Percentiles rank a stretch among this genome's conserved stretches.
Evolutionary conservation across 2,888 invertebrate species (phyloP).

Genomic region (Portevinia maculata): DNA sequence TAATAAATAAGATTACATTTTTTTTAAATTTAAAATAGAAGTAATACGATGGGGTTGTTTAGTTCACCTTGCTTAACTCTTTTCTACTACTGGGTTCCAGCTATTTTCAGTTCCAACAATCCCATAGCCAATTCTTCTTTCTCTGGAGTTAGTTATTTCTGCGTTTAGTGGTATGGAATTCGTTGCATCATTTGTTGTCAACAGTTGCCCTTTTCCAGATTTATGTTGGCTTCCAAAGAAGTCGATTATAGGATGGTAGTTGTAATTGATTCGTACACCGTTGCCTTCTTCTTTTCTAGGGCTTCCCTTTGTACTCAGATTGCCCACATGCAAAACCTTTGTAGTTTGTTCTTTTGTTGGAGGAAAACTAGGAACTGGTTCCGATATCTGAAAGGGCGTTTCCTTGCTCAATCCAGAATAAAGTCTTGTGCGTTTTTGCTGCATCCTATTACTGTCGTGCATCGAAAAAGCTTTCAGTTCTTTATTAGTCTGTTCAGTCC

Average conservation of each 20-base stretch:
- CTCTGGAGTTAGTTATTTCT: slow-evolving; percentile 67
- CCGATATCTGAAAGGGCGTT: slow-evolving; percentile 76
- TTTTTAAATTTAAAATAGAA: too few relatives aligned
- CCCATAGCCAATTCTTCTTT: slow-evolving; percentile 79
- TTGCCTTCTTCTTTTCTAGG: slow-evolving; percentile 53
- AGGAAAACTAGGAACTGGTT: slow-evolving; percentile 44
- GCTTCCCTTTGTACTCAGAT: slow-evolving; percentile 1
- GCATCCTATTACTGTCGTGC: slow-evolving; percentile 77
- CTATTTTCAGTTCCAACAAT: slow-evolving; percentile 75
- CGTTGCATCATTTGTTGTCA: slow-evolving; percentile 55
- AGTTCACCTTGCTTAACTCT: slow-evolving; percentile 72
- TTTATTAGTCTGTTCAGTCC: slow-evolving; percentile 80
- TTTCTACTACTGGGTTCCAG: slow-evolving; percentile 80
- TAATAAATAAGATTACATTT: neutral
- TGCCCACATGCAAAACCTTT: slow-evolving; percentile 45
- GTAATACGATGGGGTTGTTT: neutral
- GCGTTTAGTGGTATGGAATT: slow-evolving; percentile 64
- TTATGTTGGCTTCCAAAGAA: slow-evolving; percentile 86
- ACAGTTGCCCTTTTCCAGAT: slow-evolving; percentile 64
- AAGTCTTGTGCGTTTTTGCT: slow-evolving; percentile 81
- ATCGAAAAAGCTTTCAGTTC: slow-evolving; percentile 79
- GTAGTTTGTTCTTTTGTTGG: slow-evolving; percentile 56
- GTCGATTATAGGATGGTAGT: slow-evolving; percentile 92
- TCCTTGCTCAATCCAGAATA: slow-evolving; percentile 77
- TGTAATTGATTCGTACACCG: slow-evolving; percentile 88